Percentiles rank a stretch among this genome's conserved stretches.
Evolutionary conservation across 1,140 invertebrate genomes (phyloP).

Genomic region (Zaprionus gabonicus): DNA sequence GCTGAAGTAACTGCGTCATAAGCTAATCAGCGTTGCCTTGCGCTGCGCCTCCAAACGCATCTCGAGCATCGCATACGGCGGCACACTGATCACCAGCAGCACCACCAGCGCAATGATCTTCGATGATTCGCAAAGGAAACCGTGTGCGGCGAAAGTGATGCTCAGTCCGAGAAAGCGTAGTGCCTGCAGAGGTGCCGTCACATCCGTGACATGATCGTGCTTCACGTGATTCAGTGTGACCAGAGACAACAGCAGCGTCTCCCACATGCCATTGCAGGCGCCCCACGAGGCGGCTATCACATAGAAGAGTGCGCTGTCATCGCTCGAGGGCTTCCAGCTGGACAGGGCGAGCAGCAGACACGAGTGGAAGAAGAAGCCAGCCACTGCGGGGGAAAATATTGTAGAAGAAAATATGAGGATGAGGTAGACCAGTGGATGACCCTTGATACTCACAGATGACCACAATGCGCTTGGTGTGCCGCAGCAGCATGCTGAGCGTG

Average conservation of each 20-base stretch:
- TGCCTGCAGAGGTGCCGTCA: conserved; percentile 68
- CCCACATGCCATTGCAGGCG: conserved; percentile 90
- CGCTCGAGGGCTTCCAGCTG: conserved; percentile 88
- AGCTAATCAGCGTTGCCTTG: conserved; percentile 79
- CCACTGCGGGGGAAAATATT: conserved; percentile 84
- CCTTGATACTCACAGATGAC: conserved; percentile 85
- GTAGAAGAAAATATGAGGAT: background rate
- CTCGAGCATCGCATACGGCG: conserved; percentile 84
- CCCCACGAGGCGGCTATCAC: conserved; percentile 90
- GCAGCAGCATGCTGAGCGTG: conserved; percentile 88
- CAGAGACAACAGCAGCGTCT: conserved; percentile 86
- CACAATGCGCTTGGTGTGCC: conserved; percentile 87
- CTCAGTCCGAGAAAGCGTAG: conserved; percentile 77
- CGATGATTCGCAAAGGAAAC: conserved; percentile 80
- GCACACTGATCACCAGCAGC: conserved; percentile 83
- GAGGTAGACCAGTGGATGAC: background rate
- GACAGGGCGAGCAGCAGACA: conserved; percentile 88
- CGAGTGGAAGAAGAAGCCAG: conserved; percentile 88
- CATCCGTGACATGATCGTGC: conserved; percentile 69
- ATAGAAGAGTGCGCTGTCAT: conserved; percentile 89
- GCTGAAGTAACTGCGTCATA: conserved; percentile 84
- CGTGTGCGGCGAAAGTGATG: conserved; percentile 80
- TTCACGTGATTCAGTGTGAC: conserved; percentile 78
- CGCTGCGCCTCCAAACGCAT: conserved; percentile 81
- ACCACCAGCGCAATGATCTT: conserved; percentile 82